A percentile compares a stretch with the other conserved stretches of the same genome.
These are phyloP conservation scores for Turritopsis rubra DNA, from an alignment of 30 jellyfish, hydroid and myxozoan species.

Conservation along the genomic window DNA sequence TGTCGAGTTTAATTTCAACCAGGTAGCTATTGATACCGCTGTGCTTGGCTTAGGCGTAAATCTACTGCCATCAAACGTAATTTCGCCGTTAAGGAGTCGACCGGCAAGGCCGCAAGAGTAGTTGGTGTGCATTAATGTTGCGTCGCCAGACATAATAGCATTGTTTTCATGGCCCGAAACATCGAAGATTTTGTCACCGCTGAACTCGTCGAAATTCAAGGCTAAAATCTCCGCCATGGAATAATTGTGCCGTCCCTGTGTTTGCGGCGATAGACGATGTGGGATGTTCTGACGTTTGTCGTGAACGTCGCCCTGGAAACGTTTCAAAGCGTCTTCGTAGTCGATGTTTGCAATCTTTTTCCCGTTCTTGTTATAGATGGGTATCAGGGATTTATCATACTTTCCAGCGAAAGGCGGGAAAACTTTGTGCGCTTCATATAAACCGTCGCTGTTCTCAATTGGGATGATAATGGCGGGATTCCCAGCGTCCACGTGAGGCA, in stretches of 20 bases:
- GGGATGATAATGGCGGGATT: conserved; percentile 72
- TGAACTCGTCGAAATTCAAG: conserved; percentile 65
- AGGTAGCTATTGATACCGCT: conserved; percentile 75
- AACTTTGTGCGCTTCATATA: conserved; percentile 17
- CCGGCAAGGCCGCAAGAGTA: conserved; percentile 94
- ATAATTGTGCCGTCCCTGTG: conserved; percentile 20
- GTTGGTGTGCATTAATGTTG: conserved; percentile 71
- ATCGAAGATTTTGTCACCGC: conserved; percentile 75
- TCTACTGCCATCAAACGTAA: conserved; percentile 57
- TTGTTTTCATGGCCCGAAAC: conserved; percentile 77
- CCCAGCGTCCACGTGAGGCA: conserved; percentile 93
- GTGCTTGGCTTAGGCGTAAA: conserved; percentile 73
- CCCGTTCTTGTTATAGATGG: conserved; percentile 52
- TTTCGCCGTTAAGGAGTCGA: conserved; percentile 76
- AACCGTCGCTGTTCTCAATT: conserved; percentile 7
- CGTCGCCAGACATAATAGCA: conserved; percentile 79
- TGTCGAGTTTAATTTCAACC: conserved; percentile 71
- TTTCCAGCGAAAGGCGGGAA: conserved; percentile 19
- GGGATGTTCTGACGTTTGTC: conserved; percentile 63
- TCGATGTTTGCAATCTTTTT: conserved; percentile 56
- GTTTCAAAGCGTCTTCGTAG: conserved; percentile 40
- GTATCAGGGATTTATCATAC: conserved; percentile 45
- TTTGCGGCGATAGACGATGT: conserved; percentile 17
- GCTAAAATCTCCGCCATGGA: conserved; percentile 73
- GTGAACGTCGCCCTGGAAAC: conserved; percentile 44